Evolutionary conservation across 2,797 vertebrate species (phyloP).

Genomic region (Myripristis murdjan): DNA sequence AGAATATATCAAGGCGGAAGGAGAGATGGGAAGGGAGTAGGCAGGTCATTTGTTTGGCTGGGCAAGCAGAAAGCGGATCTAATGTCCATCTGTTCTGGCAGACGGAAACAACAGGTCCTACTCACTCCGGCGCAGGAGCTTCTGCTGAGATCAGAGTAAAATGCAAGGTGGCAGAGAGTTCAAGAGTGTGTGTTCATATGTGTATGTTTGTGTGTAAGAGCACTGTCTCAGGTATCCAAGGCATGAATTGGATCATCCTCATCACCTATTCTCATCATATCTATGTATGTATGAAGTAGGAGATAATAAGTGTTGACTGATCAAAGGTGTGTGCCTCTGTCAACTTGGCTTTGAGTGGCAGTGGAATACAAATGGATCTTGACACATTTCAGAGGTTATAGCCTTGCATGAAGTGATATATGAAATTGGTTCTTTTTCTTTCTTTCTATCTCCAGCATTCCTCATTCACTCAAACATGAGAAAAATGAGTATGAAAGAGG

Average conservation of each 20-base stretch:
- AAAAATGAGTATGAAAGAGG: conserved; percentile 36
- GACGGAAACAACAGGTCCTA: conserved; percentile 78
- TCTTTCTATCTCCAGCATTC: conserved; percentile 58
- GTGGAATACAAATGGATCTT: conserved; percentile 62
- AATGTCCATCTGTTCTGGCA: conserved; percentile 80
- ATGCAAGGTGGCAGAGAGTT: conserved; percentile 67
- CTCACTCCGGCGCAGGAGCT: conserved; percentile 63
- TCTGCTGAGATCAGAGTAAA: conserved; percentile 73
- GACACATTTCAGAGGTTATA: conserved; percentile 50
- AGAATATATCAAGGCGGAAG: conserved; percentile 51
- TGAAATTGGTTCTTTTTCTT: conserved; percentile 75
- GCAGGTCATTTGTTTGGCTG: conserved; percentile 69
- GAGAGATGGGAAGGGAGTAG: conserved; percentile 46
- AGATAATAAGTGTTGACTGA: conserved; percentile 39
- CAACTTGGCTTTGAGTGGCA: conserved; percentile 48
- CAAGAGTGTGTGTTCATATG: conserved; percentile 51
- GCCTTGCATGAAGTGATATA: conserved; percentile 68
- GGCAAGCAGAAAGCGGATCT: conserved; percentile 74
- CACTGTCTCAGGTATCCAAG: conserved; percentile 68
- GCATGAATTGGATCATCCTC: conserved; percentile 67
- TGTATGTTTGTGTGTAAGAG: conserved; percentile 47
- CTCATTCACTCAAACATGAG: conserved; percentile 50
- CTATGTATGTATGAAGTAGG: conserved; percentile 60
- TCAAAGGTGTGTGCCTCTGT: conserved; percentile 49
- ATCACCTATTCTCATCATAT: conserved; percentile 47